phyloP scores from a whole-genome alignment of 2,113 vertebrate genomes.

The Malurus elegans region DNA sequence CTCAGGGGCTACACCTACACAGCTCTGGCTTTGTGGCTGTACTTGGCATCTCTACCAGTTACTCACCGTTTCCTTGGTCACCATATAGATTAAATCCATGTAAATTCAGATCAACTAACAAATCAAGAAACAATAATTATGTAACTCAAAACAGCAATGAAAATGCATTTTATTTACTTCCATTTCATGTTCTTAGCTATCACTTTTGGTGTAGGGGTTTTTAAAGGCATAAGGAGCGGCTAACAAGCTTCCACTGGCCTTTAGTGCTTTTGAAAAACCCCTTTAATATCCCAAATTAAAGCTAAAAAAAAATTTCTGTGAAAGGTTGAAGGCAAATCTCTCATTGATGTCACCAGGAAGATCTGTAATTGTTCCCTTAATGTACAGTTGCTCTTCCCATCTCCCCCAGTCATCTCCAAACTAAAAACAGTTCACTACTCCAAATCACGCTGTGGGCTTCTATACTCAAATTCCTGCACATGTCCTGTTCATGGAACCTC shows the following conservation, averaged over 20 bases:
- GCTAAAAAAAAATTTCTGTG: constrained; percentile 47
- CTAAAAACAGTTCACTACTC: constrained; percentile 40
- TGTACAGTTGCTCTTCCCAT: constrained; percentile 39
- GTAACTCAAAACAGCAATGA: constrained; percentile 62
- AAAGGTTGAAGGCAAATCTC: constrained; percentile 51
- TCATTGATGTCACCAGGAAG: constrained; percentile 28
- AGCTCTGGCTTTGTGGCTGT: neutral
- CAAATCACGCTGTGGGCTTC: constrained; percentile 22
- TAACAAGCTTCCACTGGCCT: constrained; percentile 20
- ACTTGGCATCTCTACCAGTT: neutral
- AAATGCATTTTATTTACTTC: constrained; percentile 68
- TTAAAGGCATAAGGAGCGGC: constrained; percentile 44
- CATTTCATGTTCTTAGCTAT: constrained; percentile 47
- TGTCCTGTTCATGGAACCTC: constrained; percentile 30
- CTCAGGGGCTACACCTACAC: neutral
- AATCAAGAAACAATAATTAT: constrained; percentile 59
- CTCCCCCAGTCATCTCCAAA: neutral
- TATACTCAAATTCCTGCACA: constrained; percentile 18
- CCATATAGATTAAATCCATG: neutral
- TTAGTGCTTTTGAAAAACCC: constrained; percentile 50
- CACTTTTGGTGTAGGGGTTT: constrained; percentile 36
- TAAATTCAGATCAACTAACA: constrained; percentile 37
- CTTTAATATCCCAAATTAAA: constrained; percentile 50
- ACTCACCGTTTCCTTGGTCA: neutral
- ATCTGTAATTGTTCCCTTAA: constrained; percentile 52